Evolutionary conservation across 2,113 vertebrate genomes (phyloP), one percentile per base, ranked within the genome.

Genomic region (Tachycineta bicolor): DNA sequence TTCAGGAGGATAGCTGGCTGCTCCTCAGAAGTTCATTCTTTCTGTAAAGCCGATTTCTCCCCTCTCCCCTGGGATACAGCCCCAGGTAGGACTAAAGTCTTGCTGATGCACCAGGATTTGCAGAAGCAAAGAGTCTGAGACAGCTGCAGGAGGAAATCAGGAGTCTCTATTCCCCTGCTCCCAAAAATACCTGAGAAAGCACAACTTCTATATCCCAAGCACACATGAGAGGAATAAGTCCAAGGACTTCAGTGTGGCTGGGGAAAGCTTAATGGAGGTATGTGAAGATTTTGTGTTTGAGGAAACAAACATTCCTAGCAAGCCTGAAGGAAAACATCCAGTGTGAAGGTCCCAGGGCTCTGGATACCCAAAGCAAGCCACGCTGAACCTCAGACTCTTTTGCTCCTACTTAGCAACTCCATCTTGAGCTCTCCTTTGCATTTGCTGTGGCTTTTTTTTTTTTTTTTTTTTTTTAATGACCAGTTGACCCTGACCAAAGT

Each of bases 261-360:
- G 17, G 74, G 50, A 41, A 74, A 18, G 11, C 58, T 94, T 58
- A 37, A 14, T 16, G 44, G 18, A 83, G 39, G 8, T 14, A 0
- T 0, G 2, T 43, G 39, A 87, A 83, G 47, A 11, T 83, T 70
- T 94, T 49, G 31, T 25, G 20, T 58, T 78, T 26, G 56, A 59
- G 53, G 41, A 88, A 49, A 7, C 9, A 22, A 68, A 34, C 0
- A 0, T 15, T 80, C 26, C 9, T 5, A 63, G 33, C 6, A 43
- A 85, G 12, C 14, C 78, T 47, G 17, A 43, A 44, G 59, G 55
- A 59, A 88, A 83, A 55, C 37, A 52, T 10, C 14, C 17, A 41
- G 5, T 53, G 23, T 22, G 24, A 70, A 29, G 5, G 15, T 76
- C 55, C 41, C 58, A 82, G 46, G 68, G n/a, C 55, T 62, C 47